Percentiles rank a stretch among this genome's conserved stretches.
phyloP scores from a whole-genome alignment of 2,888 invertebrate genomes.

The Busseola fusca region DNA sequence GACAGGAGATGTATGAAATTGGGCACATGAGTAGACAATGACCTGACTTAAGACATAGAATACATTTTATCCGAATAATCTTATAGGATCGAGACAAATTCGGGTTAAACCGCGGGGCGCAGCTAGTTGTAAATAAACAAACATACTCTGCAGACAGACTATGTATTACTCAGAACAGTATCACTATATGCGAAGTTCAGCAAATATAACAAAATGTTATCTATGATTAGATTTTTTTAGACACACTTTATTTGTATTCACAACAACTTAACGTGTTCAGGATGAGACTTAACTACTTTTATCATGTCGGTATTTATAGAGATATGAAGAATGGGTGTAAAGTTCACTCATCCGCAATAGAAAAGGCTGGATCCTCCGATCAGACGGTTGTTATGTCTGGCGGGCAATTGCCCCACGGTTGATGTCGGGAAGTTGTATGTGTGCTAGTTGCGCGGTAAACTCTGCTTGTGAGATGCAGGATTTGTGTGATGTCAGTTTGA shows the following conservation, averaged over 20 bases:
- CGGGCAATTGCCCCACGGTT: too few species aligned
- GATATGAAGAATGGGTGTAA: too few species aligned
- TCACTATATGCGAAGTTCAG: neutral
- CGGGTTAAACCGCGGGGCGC: neutral
- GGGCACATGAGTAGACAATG: neutral
- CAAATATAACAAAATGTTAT: conserved; percentile 27
- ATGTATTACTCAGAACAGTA: neutral
- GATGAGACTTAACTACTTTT: neutral
- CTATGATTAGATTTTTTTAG: conserved; percentile 28
- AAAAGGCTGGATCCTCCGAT: too few species aligned
- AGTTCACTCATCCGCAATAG: too few species aligned
- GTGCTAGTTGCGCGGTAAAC: too few species aligned
- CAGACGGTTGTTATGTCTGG: too few species aligned
- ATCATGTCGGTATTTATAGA: too few species aligned
- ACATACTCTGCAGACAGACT: neutral
- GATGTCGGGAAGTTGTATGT: too few species aligned
- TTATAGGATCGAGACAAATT: neutral
- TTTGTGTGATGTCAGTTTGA: too few species aligned
- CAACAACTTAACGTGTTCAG: conserved; percentile 6
- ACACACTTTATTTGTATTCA: neutral
- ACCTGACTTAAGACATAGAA: neutral
- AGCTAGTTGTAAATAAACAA: neutral
- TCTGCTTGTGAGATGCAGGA: too few species aligned
- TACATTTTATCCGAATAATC: neutral
- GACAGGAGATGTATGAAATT: neutral